These are phyloP conservation scores for Lasioglossum zephyrum DNA, from an alignment of 2,888 invertebrate species.

Conservation along the genomic window DNA sequence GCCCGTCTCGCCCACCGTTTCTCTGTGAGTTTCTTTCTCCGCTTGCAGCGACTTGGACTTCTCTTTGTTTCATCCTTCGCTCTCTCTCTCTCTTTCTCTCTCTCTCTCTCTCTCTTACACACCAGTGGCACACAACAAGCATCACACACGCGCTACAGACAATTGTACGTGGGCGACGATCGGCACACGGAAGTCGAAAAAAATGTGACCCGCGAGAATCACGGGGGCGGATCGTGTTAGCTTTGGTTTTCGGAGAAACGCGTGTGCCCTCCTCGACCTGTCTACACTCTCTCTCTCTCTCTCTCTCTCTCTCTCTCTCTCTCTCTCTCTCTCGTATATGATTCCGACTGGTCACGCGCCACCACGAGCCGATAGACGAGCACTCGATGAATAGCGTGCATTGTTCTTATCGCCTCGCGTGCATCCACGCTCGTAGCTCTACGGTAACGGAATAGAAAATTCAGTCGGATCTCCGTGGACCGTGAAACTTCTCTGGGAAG, in stretches of 20 bases:
- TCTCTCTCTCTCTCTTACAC: neutral
- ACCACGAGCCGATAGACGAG: constrained; percentile 29
- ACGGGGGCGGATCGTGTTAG: constrained; percentile 7
- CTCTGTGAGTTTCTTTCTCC: constrained; percentile 19
- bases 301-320: neutral
- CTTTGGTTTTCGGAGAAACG: constrained; percentile 3
- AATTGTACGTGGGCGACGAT: constrained; percentile 23
- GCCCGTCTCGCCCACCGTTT: constrained; percentile 18
- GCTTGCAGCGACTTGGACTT: neutral
- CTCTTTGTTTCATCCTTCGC: constrained; percentile 6
- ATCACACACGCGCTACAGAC: constrained; percentile 13
- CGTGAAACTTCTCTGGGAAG: neutral
- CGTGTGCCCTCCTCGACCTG: too few species aligned
- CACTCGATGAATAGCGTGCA: constrained; percentile 61
- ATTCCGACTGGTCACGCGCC: constrained; percentile 45
- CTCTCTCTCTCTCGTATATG: neutral
- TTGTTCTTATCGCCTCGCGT: constrained; percentile 59
- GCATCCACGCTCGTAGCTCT: constrained; percentile 26
- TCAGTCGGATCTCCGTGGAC: neutral
- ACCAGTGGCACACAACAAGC: constrained; percentile 18
- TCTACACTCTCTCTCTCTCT: constrained; percentile 12
- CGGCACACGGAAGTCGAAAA: constrained; percentile 48
- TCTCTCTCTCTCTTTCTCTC: neutral
- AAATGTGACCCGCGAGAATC: constrained; percentile 40
- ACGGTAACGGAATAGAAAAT: constrained; percentile 11